Base-by-base conservation (phyloP, 2,797 vertebrate genomes). In the Coregonus sp. region DNA sequence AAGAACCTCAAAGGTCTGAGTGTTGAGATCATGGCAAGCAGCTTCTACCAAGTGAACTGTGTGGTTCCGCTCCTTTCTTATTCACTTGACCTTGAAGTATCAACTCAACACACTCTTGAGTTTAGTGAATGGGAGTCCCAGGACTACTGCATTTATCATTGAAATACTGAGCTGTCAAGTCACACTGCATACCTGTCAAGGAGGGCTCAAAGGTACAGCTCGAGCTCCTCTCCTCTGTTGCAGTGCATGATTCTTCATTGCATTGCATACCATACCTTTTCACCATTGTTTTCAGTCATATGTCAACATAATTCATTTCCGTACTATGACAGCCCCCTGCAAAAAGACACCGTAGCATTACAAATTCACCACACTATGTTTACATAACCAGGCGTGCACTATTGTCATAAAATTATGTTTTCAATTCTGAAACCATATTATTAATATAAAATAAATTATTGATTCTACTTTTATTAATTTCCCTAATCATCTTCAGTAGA, bases 131-230 rank as follows among this genome's bases (percentile, higher is more conserved):
- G 88, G 90, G 89, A 63, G 94, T 93, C 94, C 93, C 92, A 92
- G 90, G 89, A 90, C 93, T 88, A 93, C 92, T 93, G 90, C 94
- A 95, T 95, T 95, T 94, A 95, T 95, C 94, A 95, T 91, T 89
- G 93, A 92, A 94, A 94, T 93, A 94, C 93, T 92, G 93, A 94
- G 94, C 94, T 95, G 94, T 95, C 94, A 95, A 92, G 92, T 93
- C 92, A 83, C 94, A 93, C 93, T 93, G 86, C 93, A 94, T 91
- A 93, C 92, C 93, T 95, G 94, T 94, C 94, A 94, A 72, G 83
- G 81, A 88, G 91, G 92, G 92, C 94, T 95, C 94, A 93, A 92
- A 94, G 93, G 94, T 93, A 92, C 90, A 86, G 91, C 92, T 85
- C 86, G 52, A 71, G 90, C 91, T 89, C 92, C 89, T 91, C 91